These are phyloP conservation scores for Autographa pulchrina DNA, from an alignment of 2,888 invertebrate species.

Conservation along the genomic window DNA sequence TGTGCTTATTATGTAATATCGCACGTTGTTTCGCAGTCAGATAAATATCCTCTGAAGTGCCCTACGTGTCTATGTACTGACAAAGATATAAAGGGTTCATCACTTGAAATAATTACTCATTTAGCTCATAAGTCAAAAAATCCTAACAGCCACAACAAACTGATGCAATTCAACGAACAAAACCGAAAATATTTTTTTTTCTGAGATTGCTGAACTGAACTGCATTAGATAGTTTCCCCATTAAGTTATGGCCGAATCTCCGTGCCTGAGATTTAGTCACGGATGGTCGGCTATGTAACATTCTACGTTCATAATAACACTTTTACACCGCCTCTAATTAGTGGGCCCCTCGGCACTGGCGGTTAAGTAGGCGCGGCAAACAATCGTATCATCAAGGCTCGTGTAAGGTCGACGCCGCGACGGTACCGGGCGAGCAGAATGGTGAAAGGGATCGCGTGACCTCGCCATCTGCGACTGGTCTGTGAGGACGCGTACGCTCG, in stretches of 20 bases:
- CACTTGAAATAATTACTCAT: not conserved
- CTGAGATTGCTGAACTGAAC: conserved; percentile 16
- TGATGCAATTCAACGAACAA: not conserved
- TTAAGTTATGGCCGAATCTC: conserved; percentile 40
- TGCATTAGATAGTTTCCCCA: conserved; percentile 9
- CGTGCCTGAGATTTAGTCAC: conserved; percentile 47
- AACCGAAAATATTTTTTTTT: conserved; percentile 18
- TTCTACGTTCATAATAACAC: conserved; percentile 52
- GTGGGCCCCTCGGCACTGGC: conserved; percentile 56
- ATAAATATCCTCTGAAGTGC: not conserved
- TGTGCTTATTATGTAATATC: conserved; percentile 1
- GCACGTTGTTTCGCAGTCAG: not conserved
- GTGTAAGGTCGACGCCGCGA: conserved; percentile 77
- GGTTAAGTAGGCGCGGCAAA: conserved; percentile 68
- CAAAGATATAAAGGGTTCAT: not conserved
- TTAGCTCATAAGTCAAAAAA: not conserved
- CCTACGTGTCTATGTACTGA: not conserved
- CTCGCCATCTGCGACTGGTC: conserved; percentile 77
- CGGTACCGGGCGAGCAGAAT: conserved; percentile 77
- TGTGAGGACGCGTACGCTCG: conserved; percentile 68
- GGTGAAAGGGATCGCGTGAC: conserved; percentile 85
- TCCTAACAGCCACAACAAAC: not conserved
- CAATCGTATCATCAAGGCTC: conserved; percentile 81
- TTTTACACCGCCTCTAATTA: conserved; percentile 57
- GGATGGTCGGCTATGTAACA: conserved; percentile 43